These are phyloP conservation scores for Andrena fulva DNA, from an alignment of 2,888 invertebrate genomes.

Conservation along the genomic window DNA sequence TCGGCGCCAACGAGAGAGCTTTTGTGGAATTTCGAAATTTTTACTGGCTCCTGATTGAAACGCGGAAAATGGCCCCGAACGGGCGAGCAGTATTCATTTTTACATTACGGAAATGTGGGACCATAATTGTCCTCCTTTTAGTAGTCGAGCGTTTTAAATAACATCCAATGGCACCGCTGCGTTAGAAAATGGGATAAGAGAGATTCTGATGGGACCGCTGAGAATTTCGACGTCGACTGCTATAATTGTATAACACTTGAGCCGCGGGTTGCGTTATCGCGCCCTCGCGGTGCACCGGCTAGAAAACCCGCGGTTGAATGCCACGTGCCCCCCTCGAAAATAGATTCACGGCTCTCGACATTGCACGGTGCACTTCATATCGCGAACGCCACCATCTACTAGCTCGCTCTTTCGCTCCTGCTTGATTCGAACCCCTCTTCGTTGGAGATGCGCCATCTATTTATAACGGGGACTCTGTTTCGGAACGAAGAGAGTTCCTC, in stretches of 20 bases:
- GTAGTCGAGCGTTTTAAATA: no score
- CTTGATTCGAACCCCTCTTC: slow-evolving; percentile 16
- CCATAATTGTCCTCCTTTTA: no score
- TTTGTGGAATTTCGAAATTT: background rate
- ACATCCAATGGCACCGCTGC: no score
- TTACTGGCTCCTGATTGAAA: background rate
- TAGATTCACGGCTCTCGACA: slow-evolving; percentile 63
- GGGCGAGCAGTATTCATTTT: background rate
- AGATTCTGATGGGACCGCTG: background rate
- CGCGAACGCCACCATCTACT: slow-evolving; percentile 15
- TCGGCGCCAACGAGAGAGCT: background rate
- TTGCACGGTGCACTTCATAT: slow-evolving; percentile 58
- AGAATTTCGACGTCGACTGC: background rate
- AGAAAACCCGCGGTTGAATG: slow-evolving; percentile 21
- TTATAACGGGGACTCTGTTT: slow-evolving; percentile 64
- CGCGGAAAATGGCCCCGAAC: background rate
- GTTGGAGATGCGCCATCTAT: slow-evolving; percentile 46
- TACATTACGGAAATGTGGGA: no score
- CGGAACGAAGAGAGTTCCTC: slow-evolving; percentile 50
- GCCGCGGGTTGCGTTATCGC: slow-evolving; percentile 47
- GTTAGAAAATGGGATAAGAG: background rate
- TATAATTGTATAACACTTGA: slow-evolving; percentile 32
- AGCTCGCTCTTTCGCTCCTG: slow-evolving; percentile 6
- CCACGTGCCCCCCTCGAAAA: slow-evolving; percentile 58
- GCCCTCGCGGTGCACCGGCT: slow-evolving; percentile 16